phyloP scores from a whole-genome alignment of 2,797 vertebrate genomes.

The Mastacembelus armatus region DNA sequence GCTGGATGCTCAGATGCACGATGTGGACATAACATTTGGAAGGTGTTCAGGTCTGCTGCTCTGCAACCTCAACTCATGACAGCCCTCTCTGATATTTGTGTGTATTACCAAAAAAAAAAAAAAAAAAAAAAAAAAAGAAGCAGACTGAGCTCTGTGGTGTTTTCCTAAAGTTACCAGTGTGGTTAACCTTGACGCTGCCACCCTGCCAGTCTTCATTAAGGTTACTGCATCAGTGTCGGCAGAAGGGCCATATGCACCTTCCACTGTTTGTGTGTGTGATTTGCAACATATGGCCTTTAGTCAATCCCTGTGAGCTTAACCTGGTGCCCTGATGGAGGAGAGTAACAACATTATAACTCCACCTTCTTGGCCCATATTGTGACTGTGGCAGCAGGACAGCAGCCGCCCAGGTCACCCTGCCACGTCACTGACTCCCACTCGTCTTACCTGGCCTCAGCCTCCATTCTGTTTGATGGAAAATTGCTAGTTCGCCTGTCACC shows the following conservation, averaged over 20 bases:
- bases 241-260: constrained; percentile 25
- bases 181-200: constrained; percentile 8
- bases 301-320: constrained; percentile 73
- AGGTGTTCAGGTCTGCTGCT: background rate
- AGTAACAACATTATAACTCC: constrained; percentile 2
- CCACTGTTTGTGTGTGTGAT: background rate
- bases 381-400: constrained; percentile 32
- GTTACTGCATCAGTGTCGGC: background rate
- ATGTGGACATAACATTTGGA: background rate
- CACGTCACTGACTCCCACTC: constrained; percentile 11
- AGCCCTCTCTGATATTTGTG: too few relatives aligned
- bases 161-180: background rate
- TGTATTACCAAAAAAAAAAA: too few relatives aligned
- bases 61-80: too few relatives aligned
- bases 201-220: constrained; percentile 22
- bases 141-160: too few relatives aligned
- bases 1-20: background rate
- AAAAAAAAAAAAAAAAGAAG: too few relatives aligned
- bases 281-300: constrained; percentile 73
- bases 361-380: constrained; percentile 46
- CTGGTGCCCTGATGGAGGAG: constrained; percentile 44
- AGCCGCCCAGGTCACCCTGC: constrained; percentile 11
- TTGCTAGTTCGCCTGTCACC: background rate
- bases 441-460: constrained; percentile 3
- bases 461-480: constrained; percentile 11